These are phyloP conservation scores for Clarias fuscus DNA, from an alignment of 2,797 vertebrate species.

Conservation along the genomic window DNA sequence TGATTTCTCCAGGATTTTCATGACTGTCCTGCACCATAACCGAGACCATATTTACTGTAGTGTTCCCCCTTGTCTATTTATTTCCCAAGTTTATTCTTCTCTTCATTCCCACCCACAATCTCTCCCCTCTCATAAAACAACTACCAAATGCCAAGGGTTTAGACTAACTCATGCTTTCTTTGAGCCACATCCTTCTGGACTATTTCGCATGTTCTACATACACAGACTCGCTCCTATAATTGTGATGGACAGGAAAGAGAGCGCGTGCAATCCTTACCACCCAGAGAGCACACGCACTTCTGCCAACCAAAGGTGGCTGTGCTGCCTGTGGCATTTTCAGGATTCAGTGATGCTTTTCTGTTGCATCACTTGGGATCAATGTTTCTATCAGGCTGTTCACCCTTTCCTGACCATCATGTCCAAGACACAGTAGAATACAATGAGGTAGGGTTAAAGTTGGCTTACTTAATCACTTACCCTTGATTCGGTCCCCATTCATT, in stretches of 20 bases:
- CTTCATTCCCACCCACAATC: neutral
- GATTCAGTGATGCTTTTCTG: neutral
- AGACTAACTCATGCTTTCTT: neutral
- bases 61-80: neutral
- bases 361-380: neutral
- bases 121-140: neutral
- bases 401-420: neutral
- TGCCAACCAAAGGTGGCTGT: neutral
- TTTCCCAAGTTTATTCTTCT: neutral
- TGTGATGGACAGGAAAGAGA: neutral
- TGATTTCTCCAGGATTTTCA: too few species aligned
- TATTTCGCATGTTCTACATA: neutral
- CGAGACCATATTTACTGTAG: neutral
- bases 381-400: neutral
- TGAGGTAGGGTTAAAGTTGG: neutral
- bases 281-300: neutral
- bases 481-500: constrained; percentile 98
- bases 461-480: constrained; percentile 79
- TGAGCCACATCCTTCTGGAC: neutral
- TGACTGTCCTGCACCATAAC: too few species aligned
- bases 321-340: neutral
- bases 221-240: neutral
- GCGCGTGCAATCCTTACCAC: neutral
- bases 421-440: neutral
- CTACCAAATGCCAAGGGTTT: neutral